Conservation (phyloP, 53 echinoderm and acorn worm species). For the Hippasteria phrygiana region DNA sequence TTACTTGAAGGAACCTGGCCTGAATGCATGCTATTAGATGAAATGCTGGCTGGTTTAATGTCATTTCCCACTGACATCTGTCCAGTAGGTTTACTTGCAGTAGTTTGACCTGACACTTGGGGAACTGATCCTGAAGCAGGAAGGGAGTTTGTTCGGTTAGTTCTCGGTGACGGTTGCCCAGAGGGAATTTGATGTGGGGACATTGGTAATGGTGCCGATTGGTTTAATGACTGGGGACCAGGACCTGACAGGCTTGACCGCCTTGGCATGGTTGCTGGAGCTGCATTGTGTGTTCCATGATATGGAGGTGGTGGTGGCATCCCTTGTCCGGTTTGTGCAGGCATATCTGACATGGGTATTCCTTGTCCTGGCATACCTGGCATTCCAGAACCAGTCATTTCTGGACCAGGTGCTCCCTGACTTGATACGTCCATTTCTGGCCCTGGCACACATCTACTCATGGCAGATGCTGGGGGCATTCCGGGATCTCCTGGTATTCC, state of each 20-base stretch:
- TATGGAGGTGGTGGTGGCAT: conserved; percentile 96
- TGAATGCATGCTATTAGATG: conserved; percentile 35
- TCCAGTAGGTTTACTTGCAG: conserved; percentile 50
- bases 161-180: conserved; percentile 74
- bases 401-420: conserved; percentile 35
- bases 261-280: conserved; percentile 68
- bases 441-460: conserved; percentile 55
- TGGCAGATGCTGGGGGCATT: conserved; percentile 8
- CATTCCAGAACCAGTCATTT: conserved; percentile 58
- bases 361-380: conserved; percentile 65
- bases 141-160: conserved; percentile 77
- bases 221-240: conserved; percentile 47
- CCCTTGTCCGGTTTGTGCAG: conserved; percentile 60
- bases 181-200: conserved; percentile 73
- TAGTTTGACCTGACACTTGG: conserved; percentile 15
- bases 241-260: conserved; percentile 79
- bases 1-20: conserved; percentile 19
- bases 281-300: conserved; percentile 76
- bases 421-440: conserved; percentile 46
- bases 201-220: conserved; percentile 75
- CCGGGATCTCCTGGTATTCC: conserved; percentile 50
- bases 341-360: conserved; percentile 56
- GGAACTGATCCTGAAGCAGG: conserved; percentile 64
- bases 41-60: neutral
- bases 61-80: conserved; percentile 31